Evolutionary conservation across 2,888 invertebrate species (phyloP), one percentile per base, ranked within the genome.

Genomic region (Imbricaverruca yamaguchii): DNA sequence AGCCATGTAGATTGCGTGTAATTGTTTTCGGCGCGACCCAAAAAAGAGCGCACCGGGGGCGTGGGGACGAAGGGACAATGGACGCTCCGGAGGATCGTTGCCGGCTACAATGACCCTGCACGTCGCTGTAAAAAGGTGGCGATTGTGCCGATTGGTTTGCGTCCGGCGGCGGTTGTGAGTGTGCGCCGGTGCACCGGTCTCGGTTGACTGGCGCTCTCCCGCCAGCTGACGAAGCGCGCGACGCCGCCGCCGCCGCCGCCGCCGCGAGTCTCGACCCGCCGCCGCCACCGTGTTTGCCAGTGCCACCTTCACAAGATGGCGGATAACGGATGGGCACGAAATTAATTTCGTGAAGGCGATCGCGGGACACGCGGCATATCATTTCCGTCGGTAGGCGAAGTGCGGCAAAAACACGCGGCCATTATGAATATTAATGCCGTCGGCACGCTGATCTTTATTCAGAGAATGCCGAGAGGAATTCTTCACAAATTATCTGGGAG

Each of bases 1-100:
- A 74, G 55, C 74, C 74, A 74, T 74, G 74, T 74, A 74, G 74
- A 74, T 74, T 74, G 74, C 74, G 74, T 55, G 74, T 74, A 74
- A 74, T 74, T 74, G 74, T 74, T 74, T 74, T 74, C 74, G 74
- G 74, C 74, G 74, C 74, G 74, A 74, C 74, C 53, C 21, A 74
- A 74, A 74, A 74, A 74, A 15, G 74, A 55, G 21, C 53, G 7
- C 53, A 39, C 74, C 39, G 15, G 74, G 53, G 74, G 74, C 74
- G 74, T 55, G 74, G 74, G 74, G 74, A 74, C 74, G 74, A 9
- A 15, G 74, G 74, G 74, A 74, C 74, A 74, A 74, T 74, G 74
- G 74, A 74, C 74, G 74, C 74, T 4, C 9, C 55, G 55, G 1
- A 6, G 15, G 53, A 53, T 53, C 21, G 53, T 21, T 10, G 53